Base-by-base conservation (phyloP, 2,888 invertebrate species). In the Carabus problematicus region DNA sequence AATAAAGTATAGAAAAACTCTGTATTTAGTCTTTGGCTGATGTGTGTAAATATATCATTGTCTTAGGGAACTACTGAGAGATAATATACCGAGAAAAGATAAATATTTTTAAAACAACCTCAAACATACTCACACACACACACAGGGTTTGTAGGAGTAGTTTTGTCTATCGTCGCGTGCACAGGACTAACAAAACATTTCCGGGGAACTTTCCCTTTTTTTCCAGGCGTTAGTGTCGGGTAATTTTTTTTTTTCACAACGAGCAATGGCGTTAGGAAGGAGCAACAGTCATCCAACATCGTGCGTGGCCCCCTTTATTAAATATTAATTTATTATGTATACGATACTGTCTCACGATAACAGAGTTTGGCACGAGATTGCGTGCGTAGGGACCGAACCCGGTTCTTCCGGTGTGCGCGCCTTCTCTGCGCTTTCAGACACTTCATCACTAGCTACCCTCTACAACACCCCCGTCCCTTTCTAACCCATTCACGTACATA, bases 261-360 rank as follows among this genome's bases (percentile, higher is more conserved):
- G 29, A 29, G 6, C 29, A 6, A 29, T 29, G 29, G 29, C 29
- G 29, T 29, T 29, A 29, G 29, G 29, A 29, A 43, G 18, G n/a
- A 61, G 63, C 63, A 63, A 63, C 63, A 63, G 63, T 63, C 41
- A 52, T 49, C 41, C 18, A 29, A 29, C 29, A 29, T 29, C 16
- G 12, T 52, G 52, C 52, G 66, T 45, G 49, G n/a, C 47, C 54
- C 56, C 59, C 58, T 56, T 66, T 66, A 66, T 66, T 66, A 59
- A 66, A 66, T 66, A 66, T 66, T 66, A 66, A 66, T 66, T 66
- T 66, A 66, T 66, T 66, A 66, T 66, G 66, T 66, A 66, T 66
- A 66, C 66, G 66, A 66, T 66, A 66, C 66, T 58, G 45, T n/a
- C n/a, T 49, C 14, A 19, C 42, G 66, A 66, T 66, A 66, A 66